Conservation (phyloP, 1,140 invertebrate species). For the Leucophenga varia region DNA sequence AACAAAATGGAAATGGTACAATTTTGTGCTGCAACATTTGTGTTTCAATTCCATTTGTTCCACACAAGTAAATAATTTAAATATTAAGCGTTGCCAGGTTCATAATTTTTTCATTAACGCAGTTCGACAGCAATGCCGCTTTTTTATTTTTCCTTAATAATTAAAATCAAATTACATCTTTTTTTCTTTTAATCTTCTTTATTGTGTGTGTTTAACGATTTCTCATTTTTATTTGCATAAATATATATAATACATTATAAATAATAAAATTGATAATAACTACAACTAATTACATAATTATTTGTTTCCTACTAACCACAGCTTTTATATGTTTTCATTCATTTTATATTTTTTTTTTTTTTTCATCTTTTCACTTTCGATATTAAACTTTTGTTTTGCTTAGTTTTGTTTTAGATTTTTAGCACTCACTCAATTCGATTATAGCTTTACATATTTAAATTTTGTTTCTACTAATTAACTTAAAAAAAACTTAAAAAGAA, state of each 20-base stretch:
- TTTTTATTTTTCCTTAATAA: too few relatives aligned
- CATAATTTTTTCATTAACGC: too few relatives aligned
- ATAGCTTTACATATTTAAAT: too few relatives aligned
- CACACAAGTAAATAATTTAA: too few relatives aligned
- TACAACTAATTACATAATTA: conserved; percentile 44
- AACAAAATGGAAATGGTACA: too few relatives aligned
- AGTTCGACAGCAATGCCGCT: too few relatives aligned
- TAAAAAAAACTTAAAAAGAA: conserved; percentile 3
- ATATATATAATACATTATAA: conserved; percentile 48
- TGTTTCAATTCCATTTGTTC: too few relatives aligned
- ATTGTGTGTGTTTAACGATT: conserved; percentile 34
- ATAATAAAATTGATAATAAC: conserved; percentile 38
- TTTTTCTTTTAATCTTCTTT: neutral
- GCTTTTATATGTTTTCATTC: conserved; percentile 21
- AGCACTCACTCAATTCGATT: conserved; percentile 20
- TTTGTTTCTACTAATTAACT: conserved; percentile 9
- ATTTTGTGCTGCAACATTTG: too few relatives aligned
- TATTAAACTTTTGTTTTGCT: too few relatives aligned
- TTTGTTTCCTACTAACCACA: conserved; percentile 2
- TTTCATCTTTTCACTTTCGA: conserved; percentile 7
- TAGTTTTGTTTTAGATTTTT: conserved; percentile 4
- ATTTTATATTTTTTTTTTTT: conserved; percentile 15
- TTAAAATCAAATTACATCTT: too few relatives aligned
- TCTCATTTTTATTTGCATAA: conserved; percentile 49
- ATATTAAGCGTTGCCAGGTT: too few relatives aligned